A percentile compares a stretch with the other conserved stretches of the same genome.
Conservation (phyloP, 2,888 invertebrate genomes). For the Antheraea assamensis region DNA sequence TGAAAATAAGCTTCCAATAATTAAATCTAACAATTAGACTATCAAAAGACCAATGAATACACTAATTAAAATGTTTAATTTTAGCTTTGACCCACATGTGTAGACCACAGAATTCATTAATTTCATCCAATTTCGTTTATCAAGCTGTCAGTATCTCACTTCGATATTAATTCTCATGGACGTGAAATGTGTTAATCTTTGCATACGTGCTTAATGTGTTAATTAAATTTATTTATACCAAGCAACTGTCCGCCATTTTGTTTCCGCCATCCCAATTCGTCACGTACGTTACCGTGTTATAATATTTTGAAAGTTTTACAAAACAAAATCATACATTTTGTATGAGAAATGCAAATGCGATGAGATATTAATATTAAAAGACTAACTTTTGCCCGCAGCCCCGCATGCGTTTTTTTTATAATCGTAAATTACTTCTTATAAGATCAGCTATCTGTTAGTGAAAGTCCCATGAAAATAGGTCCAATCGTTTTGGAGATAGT, state of each 20-base stretch:
- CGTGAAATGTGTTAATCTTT: neutral
- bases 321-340: too few relatives aligned
- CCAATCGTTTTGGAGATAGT: too few relatives aligned
- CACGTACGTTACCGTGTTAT: too few relatives aligned
- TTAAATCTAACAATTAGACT: neutral
- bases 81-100: neutral
- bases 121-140: neutral
- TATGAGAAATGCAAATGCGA: too few relatives aligned
- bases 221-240: neutral
- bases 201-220: slow-evolving; percentile 1
- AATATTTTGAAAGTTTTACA: too few relatives aligned
- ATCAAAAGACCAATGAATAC: neutral
- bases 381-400: too few relatives aligned
- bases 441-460: too few relatives aligned
- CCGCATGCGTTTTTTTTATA: too few relatives aligned
- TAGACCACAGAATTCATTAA: neutral
- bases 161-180: neutral
- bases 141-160: neutral
- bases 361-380: too few relatives aligned
- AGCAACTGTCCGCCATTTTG: neutral
- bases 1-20: neutral
- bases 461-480: too few relatives aligned
- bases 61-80: neutral
- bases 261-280: too few relatives aligned
- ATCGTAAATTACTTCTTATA: too few relatives aligned